A percentile compares a stretch with the other conserved stretches of the same genome.
These are phyloP conservation scores for Felis catus DNA, from an alignment of 2,113 vertebrate genomes.

Conservation along the genomic window DNA sequence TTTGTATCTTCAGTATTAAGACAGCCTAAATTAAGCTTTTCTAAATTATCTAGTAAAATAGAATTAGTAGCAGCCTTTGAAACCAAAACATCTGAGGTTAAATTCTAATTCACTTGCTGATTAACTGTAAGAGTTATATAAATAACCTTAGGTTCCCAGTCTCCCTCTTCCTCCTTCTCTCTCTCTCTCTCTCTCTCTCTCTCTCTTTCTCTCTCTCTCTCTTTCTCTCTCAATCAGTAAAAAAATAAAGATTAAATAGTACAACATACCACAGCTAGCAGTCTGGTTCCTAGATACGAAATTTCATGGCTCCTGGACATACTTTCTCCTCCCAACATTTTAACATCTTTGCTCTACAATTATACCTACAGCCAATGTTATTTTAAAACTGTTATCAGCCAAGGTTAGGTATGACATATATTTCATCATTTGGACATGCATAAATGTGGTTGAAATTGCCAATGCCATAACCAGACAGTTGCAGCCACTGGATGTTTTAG, in stretches of 20 bases:
- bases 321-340: neutral
- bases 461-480: neutral
- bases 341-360: neutral
- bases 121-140: neutral
- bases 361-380: neutral
- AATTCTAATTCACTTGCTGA: neutral
- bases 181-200: too few species aligned
- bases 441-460: neutral
- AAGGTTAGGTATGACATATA: neutral
- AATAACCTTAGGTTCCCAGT: neutral
- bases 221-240: neutral
- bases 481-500: neutral
- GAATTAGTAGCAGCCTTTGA: neutral
- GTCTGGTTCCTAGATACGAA: neutral
- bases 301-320: neutral
- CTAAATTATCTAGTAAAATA: neutral
- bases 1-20: constrained; percentile 3
- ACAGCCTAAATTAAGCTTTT: neutral
- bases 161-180: neutral
- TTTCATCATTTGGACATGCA: neutral
- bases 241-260: neutral
- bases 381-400: neutral
- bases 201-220: too few species aligned
- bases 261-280: neutral
- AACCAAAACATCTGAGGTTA: neutral